Evolutionary conservation across 1,140 invertebrate genomes (phyloP).

Genomic region (Pemphigus obesinymphae): DNA sequence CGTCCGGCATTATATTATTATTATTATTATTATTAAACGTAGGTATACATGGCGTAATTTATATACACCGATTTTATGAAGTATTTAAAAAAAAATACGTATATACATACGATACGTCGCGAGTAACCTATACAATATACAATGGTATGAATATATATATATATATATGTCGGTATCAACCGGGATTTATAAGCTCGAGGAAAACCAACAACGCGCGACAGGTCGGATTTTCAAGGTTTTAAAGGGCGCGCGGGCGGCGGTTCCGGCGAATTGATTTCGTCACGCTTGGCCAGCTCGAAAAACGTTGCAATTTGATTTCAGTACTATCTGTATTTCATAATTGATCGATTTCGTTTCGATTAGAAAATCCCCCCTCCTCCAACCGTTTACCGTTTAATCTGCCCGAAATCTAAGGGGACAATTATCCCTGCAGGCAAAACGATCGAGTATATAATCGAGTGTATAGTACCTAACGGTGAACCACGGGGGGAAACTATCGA

Average conservation of each 20-base stretch:
- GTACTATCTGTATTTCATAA: no score
- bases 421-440: not conserved
- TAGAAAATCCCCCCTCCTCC: not conserved
- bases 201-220: not conserved
- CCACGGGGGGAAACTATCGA: not conserved
- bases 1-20: no score
- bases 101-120: no score
- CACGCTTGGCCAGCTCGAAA: no score
- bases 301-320: not conserved
- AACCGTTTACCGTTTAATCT: not conserved
- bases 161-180: not conserved
- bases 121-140: not conserved
- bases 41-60: no score
- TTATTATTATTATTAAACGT: no score
- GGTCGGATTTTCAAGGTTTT: not conserved
- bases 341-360: constrained; percentile 9
- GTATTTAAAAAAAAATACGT: no score
- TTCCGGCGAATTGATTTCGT: not conserved
- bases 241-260: not conserved
- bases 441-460: not conserved
- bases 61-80: no score
- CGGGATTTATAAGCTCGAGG: no score
- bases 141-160: not conserved
- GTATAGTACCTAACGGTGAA: not conserved
- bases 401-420: not conserved